A percentile compares a stretch with the other conserved stretches of the same genome.
These are phyloP conservation scores for Aldabrachelys gigantea DNA, from an alignment of 2,113 vertebrate species.

Conservation along the genomic window DNA sequence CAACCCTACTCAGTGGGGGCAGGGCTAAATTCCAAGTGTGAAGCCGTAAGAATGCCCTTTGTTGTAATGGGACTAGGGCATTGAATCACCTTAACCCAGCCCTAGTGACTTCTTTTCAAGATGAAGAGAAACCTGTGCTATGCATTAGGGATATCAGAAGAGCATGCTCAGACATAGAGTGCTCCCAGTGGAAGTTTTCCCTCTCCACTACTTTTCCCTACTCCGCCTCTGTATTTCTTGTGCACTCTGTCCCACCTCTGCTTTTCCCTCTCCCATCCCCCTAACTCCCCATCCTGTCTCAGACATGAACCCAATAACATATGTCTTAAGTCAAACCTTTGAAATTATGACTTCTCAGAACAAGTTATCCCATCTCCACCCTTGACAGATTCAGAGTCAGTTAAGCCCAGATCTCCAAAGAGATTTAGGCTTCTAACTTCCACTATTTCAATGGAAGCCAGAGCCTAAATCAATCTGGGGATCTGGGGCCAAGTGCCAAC, in stretches of 20 bases:
- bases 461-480: too few relatives aligned
- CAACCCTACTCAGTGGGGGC: neutral
- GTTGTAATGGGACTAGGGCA: neutral
- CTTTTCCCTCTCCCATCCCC: neutral
- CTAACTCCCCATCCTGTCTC: neutral
- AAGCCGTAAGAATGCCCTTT: neutral
- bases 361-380: neutral
- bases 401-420: neutral
- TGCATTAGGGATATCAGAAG: neutral
- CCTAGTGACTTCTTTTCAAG: neutral
- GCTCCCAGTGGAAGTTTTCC: neutral
- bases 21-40: neutral
- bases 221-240: neutral
- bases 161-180: neutral
- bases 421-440: too few relatives aligned
- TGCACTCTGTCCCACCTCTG: neutral
- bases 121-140: neutral
- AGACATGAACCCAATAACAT: neutral
- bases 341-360: neutral
- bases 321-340: neutral
- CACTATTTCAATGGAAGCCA: too few relatives aligned
- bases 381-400: neutral
- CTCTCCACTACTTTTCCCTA: neutral
- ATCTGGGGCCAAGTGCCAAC: neutral
- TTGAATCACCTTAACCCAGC: neutral